phyloP scores from a whole-genome alignment of 2,888 invertebrate species.

The Cremastinae sp. region DNA sequence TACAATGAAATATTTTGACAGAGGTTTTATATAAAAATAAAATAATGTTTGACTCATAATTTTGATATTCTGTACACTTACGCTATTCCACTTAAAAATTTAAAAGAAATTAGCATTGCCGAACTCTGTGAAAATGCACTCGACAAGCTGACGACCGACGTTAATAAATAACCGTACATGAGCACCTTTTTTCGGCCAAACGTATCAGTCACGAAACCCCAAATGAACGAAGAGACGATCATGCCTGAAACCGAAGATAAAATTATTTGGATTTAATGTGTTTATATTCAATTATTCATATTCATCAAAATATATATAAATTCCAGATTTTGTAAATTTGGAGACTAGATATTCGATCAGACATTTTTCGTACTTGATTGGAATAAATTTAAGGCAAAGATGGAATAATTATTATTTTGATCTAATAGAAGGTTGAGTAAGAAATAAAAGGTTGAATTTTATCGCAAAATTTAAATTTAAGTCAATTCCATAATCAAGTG shows the following conservation, averaged over 20 bases:
- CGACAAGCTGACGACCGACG: constrained; percentile 71
- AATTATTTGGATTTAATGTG: not conserved
- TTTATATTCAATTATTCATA: no score
- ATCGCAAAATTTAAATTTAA: no score
- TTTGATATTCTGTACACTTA: constrained; percentile 66
- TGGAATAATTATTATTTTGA: no score
- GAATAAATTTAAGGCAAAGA: no score
- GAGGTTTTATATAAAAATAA: not conserved
- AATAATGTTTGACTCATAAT: not conserved
- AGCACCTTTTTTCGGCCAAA: constrained; percentile 75
- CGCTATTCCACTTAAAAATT: constrained; percentile 76
- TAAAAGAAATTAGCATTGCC: constrained; percentile 75
- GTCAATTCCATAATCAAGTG: no score
- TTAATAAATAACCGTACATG: constrained; percentile 73
- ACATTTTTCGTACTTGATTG: no score
- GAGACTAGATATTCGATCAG: no score
- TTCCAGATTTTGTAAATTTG: no score
- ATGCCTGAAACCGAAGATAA: constrained; percentile 77
- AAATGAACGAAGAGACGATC: constrained; percentile 81
- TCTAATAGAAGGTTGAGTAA: no score
- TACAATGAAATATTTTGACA: no score
- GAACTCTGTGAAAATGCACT: constrained; percentile 74
- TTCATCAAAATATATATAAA: no score
- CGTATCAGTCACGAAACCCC: constrained; percentile 80
- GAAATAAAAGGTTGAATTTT: no score